Base-by-base conservation (phyloP, 2,888 invertebrate species). In the Leucoma salicis region DNA sequence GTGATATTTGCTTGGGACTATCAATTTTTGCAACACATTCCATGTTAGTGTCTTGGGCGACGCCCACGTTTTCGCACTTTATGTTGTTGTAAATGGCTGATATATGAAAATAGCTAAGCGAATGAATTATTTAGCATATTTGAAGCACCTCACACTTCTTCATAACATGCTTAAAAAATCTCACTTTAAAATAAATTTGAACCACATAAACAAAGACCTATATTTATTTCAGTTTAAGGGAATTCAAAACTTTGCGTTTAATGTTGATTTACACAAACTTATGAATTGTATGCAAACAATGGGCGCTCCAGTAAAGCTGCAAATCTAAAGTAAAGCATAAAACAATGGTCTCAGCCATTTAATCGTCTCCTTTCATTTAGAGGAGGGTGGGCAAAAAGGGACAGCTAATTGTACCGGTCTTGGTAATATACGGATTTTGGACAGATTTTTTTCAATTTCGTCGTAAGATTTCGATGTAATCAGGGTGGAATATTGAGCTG, bases 341-440 rank as follows among this genome's bases (percentile, higher is more conserved):
- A 65, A 69, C 67, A 72, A 71, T 69, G 60, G 59, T 55, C 57
- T 61, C 48, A 62, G 57, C 57, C 59, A 65, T 66, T 66, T 21
- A 32, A 37, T 42, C 32, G 29, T 50, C 53, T 55, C 59, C 59
- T 64, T 63, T 63, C 60, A 60, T 57, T 58, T 54, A 47, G 45
- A 32, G 38, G 36, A 35, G 29, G 33, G 39, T 32, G 43, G 43
- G 40, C 21, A 31, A 47, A 42, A 48, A 21, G 50, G 45, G 36
- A 36, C 51, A 44, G 57, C 66, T 74, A 74, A 76, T 70, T 74
- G 70, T 68, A 54, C 44, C 52, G 51, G 15, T 46, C 36, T 31
- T 57, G 39, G 55, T 59, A 61, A 57, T 48, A 29, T 4, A 42
- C 46, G 52, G 49, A 58, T 51, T 54, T 54, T 25, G 39, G 35